Evolutionary conservation across 2,888 invertebrate species (phyloP).

Genomic region (Acrocera orbiculus): DNA sequence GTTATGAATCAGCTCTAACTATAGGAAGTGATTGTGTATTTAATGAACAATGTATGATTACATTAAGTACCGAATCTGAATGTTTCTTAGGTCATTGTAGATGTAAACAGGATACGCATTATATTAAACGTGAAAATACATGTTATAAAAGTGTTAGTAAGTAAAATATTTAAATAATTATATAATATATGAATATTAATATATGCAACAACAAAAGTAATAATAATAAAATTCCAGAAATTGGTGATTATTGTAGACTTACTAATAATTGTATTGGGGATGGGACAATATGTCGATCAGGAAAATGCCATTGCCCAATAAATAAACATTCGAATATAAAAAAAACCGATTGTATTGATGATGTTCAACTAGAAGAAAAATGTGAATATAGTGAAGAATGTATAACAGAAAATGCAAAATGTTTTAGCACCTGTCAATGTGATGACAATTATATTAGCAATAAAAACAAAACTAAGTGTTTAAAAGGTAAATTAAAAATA

Average conservation of each 20-base stretch:
- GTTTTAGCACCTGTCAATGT: constrained; percentile 23
- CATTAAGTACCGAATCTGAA: constrained; percentile 21
- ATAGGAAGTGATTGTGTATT: constrained; percentile 24
- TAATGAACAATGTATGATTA: constrained; percentile 28
- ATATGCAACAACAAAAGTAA: neutral
- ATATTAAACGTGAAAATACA: constrained; percentile 19
- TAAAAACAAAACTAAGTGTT: constrained; percentile 19
- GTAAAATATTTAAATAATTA: constrained; percentile 5
- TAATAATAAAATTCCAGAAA: constrained; percentile 15
- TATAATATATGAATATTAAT: constrained; percentile 1
- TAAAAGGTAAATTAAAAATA: constrained; percentile 17
- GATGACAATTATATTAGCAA: constrained; percentile 22
- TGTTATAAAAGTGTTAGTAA: constrained; percentile 28
- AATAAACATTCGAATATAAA: constrained; percentile 22
- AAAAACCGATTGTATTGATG: constrained; percentile 21
- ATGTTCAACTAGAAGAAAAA: constrained; percentile 18
- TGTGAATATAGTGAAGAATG: constrained; percentile 26
- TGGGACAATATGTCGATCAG: constrained; percentile 22
- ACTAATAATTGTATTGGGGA: constrained; percentile 25
- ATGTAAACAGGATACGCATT: constrained; percentile 24
- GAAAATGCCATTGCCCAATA: constrained; percentile 24
- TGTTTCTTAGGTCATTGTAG: constrained; percentile 23
- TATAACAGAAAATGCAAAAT: constrained; percentile 21
- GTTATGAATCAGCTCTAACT: constrained; percentile 19
- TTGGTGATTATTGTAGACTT: constrained; percentile 23